Evolutionary conservation across 2,888 invertebrate species (phyloP), one percentile per base, ranked within the genome.

Genomic region (Sclerodermus sp.): DNA sequence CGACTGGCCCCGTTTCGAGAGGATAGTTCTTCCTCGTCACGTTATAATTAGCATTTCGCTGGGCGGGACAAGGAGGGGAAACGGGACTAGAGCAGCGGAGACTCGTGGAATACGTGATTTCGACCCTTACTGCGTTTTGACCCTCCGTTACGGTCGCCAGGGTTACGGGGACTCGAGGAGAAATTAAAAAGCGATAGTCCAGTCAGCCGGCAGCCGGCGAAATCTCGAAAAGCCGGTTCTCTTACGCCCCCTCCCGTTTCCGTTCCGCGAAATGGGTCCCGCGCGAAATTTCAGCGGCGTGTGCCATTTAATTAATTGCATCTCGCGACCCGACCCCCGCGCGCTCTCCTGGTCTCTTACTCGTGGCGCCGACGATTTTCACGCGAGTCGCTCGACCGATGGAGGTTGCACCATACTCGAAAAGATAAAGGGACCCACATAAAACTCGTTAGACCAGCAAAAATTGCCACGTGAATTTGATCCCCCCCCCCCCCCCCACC

Each of bases 101-200:
- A 49, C 31, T 42, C 30, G 37, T n/a, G 42, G 14, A 42, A 42
- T 48, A 49, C 53, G 32, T 42, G 47, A 45, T 47, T 43, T 52
- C 48, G 51, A 48, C 51, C 51, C 47, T 51, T 51, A 51, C 51
- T 51, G 51, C 51, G 41, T 45, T 51, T 47, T 51, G 45, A 46
- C 46, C 41, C 44, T 43, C 15, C 42, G 38, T 13, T 34, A 12
- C n/a, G 34, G 34, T 34, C 34, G 34, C 34, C 34, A 12, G 34
- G 13, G 34, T 34, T 13, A 13, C 34, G 6, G 34, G 34, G 34
- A 12, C 34, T 34, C 34, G 6, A 4, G 12, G n/a, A 4, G 42
- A 48, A 56, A 54, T 56, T 51, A 47, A 42, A 16, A 40, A 15
- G 12, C 37, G 23, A 50, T 41, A 14, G 16, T n/a, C 42, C 30